phyloP scores from a whole-genome alignment of 2,113 vertebrate genomes.

The Petrocephalus microphthalmus region DNA sequence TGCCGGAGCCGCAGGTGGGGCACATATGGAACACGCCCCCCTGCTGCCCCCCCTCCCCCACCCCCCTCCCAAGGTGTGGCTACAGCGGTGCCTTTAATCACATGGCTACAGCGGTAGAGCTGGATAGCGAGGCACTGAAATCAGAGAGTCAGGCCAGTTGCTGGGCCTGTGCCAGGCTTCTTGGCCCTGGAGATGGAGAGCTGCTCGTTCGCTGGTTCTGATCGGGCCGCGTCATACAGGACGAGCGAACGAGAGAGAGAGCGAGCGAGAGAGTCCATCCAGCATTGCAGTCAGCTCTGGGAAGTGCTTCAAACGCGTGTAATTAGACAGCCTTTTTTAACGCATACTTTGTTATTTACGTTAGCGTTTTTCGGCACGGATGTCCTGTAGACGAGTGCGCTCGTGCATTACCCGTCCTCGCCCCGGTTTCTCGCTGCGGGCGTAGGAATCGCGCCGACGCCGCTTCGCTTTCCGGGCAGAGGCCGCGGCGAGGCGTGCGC shows the following conservation, averaged over 20 bases:
- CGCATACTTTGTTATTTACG: background rate
- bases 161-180: conserved; percentile 1
- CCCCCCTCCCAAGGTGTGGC: conserved; percentile 51
- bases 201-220: background rate
- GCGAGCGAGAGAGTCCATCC: background rate
- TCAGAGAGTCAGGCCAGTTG: conserved; percentile 49
- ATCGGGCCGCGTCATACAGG: background rate
- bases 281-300: background rate
- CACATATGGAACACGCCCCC: conserved; percentile 64
- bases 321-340: conserved; percentile 40
- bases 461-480: background rate
- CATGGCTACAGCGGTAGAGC: conserved; percentile 54
- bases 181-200: background rate
- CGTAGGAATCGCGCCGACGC: background rate
- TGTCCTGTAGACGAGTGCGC: background rate
- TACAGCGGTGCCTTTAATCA: conserved; percentile 65
- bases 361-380: background rate
- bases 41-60: background rate
- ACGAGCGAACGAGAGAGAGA: background rate
- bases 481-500: background rate
- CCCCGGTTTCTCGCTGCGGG: background rate
- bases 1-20: conserved; percentile 65
- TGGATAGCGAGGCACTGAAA: conserved; percentile 23
- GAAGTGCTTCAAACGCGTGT: background rate
- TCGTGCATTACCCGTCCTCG: background rate